Evolutionary conservation across 2,113 vertebrate genomes (phyloP), one percentile per base, ranked within the genome.

Genomic region (Fulica atra): DNA sequence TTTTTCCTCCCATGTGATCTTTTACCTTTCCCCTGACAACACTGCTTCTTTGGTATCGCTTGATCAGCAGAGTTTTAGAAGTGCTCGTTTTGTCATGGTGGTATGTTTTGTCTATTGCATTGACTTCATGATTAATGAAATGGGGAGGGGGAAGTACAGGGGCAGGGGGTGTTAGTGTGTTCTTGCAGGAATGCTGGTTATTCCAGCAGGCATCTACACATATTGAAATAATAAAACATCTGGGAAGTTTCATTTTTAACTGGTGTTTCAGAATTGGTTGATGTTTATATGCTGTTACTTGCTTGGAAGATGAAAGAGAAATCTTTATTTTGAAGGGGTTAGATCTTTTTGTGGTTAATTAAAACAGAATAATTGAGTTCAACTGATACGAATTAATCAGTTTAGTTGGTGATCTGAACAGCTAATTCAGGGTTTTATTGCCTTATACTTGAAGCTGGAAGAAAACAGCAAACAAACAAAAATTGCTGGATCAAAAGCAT

Each of bases 231-330:
- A 64, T 77, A 63, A 86, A 88, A 54, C 10, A 40, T 69, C 53
- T 88, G 51, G 40, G 35, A 93, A 90, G 60, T 64, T 88, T 78
- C n/a, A 44, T 12, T 70, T 94, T 86, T 81, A 88, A 79, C 66
- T 44, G 44, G 16, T 7, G 20, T 72, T 97, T 91, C 38, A 50
- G 57, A 73, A 51, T 51, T 60, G 71, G 77, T 88, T 83, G 48
- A 74, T 89, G 57, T 64, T 93, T 94, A 35, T 86, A 38, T 33
- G 79, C 29, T 64, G 31, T 81, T 89, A 44, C 64, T 71, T 83
- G 59, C 42, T 44, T 74, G 65, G 56, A 61, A 93, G 76, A 93
- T 92, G 57, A 94, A 96, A 92, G 60, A 59, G 69, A 53, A 84
- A 42, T 68, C 44, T 44, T 46, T 48, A 17, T 95, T 93, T 96